A percentile compares a stretch with the other conserved stretches of the same genome.
These are phyloP conservation scores for Margarornis squamiger DNA, from an alignment of 2,797 vertebrate species.

Conservation along the genomic window DNA sequence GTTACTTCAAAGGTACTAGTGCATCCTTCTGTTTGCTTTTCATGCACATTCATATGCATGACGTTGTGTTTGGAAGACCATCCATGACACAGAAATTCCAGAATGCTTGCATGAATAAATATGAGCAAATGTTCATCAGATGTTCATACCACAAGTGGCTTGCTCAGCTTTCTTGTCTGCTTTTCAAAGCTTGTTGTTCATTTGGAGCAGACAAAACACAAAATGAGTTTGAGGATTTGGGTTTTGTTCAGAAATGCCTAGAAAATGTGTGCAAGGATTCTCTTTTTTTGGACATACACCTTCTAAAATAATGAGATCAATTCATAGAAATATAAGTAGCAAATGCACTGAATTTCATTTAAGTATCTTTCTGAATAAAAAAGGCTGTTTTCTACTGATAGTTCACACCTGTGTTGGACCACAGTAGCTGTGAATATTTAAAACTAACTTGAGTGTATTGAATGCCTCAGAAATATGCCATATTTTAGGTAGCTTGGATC, in stretches of 20 bases:
- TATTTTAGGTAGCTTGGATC: background rate
- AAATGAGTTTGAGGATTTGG: background rate
- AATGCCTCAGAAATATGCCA: background rate
- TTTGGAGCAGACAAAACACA: background rate
- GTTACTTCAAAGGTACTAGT: constrained; percentile 21
- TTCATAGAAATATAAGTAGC: background rate
- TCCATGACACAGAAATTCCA: background rate
- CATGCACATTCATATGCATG: background rate
- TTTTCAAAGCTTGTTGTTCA: background rate
- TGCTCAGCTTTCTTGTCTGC: background rate
- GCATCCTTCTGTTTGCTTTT: constrained; percentile 32
- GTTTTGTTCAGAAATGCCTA: background rate
- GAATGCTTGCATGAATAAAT: constrained; percentile 21
- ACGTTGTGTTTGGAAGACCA: background rate
- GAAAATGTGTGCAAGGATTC: background rate
- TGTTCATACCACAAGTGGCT: background rate
- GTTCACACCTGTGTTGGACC: background rate
- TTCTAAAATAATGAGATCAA: background rate
- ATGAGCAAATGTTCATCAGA: constrained; percentile 53
- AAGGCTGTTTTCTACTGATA: background rate
- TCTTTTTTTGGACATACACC: background rate
- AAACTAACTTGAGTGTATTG: background rate
- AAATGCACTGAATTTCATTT: background rate
- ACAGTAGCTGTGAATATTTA: background rate
- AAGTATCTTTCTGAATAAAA: background rate